These are phyloP conservation scores for Tipula lateralis DNA, from an alignment of 2,888 invertebrate genomes.

Conservation along the genomic window DNA sequence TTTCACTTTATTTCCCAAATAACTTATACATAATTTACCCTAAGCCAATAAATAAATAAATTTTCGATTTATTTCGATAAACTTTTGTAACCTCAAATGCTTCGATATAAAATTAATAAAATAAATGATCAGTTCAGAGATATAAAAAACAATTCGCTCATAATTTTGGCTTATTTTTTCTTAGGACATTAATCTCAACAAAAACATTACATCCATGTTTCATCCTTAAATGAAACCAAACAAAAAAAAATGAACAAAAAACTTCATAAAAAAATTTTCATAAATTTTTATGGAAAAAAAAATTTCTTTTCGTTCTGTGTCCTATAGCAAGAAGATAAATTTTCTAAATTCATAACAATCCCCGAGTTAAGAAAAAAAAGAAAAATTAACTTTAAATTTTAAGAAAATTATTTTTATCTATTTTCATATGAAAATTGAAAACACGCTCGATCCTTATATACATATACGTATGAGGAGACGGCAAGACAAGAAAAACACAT, in stretches of 20 bases:
- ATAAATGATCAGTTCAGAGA: neutral
- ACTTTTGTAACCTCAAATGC: neutral
- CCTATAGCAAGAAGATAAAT: neutral
- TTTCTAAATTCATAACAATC: neutral
- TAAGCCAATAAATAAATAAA: too few relatives aligned
- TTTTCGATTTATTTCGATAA: neutral
- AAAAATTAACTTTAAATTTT: neutral
- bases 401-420: neutral
- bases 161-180: neutral
- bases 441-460: neutral
- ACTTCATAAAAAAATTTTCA: neutral
- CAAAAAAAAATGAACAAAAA: neutral
- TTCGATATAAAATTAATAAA: neutral
- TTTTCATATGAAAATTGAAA: neutral
- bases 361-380: neutral
- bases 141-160: neutral
- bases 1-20: neutral
- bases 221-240: neutral
- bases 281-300: neutral
- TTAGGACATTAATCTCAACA: conserved; percentile 1
- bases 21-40: too few relatives aligned
- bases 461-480: neutral
- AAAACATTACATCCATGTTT: neutral
- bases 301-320: neutral
- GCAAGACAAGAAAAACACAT: neutral